These are phyloP conservation scores for Otis tarda DNA, from an alignment of 2,113 vertebrate species.

Conservation along the genomic window DNA sequence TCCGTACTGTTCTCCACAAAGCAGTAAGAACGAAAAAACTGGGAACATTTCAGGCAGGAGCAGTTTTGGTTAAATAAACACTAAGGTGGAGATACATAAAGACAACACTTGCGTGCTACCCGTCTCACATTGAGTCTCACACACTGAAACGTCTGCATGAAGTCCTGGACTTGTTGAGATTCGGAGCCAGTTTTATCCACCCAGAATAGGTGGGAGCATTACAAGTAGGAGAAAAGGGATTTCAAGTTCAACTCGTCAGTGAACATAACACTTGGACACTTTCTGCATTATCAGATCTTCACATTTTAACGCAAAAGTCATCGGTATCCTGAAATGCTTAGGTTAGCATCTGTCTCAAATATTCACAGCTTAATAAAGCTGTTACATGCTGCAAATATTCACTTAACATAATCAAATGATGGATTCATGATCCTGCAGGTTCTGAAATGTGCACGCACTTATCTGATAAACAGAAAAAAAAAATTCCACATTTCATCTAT, in stretches of 20 bases:
- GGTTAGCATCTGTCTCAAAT: neutral
- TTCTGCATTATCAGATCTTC: neutral
- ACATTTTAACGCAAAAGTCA: neutral
- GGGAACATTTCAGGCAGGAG: neutral
- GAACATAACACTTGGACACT: neutral
- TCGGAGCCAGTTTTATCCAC: neutral
- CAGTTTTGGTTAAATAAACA: neutral
- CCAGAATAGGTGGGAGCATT: neutral
- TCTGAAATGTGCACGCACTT: neutral
- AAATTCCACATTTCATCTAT: neutral
- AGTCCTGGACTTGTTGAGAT: neutral
- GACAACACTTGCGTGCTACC: rapidly evolving
- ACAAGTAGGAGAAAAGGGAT: neutral
- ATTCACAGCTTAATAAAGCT: neutral
- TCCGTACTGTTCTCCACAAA: neutral
- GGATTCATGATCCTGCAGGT: neutral
- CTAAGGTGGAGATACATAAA: neutral
- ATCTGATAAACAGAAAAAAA: neutral
- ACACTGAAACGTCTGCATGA: neutral
- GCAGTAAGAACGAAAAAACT: neutral
- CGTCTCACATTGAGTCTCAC: neutral
- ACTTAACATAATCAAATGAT: neutral
- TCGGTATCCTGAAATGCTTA: neutral
- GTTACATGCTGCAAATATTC: neutral
- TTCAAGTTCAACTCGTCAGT: neutral